These are phyloP conservation scores for Carcharodon carcharias DNA, from an alignment of 2,797 vertebrate genomes.

Conservation along the genomic window DNA sequence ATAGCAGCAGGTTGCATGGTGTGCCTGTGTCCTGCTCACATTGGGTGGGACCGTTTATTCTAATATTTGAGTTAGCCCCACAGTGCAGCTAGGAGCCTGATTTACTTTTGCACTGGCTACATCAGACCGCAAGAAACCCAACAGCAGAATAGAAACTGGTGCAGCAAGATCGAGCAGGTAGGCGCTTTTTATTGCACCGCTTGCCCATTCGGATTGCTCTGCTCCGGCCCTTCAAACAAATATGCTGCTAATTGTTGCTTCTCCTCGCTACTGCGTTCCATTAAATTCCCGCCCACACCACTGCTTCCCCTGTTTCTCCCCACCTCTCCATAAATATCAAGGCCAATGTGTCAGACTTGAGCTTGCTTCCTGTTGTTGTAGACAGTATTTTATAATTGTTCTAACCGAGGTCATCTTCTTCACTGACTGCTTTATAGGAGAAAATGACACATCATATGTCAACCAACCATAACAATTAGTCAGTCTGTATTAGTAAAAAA, in stretches of 20 bases:
- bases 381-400: neutral
- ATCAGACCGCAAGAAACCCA: neutral
- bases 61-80: neutral
- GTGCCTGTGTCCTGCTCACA: neutral
- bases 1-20: neutral
- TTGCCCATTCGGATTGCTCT: neutral
- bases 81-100: neutral
- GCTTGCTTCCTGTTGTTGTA: neutral
- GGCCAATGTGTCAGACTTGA: neutral
- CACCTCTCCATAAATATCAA: neutral
- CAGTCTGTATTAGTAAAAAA: neutral
- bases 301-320: neutral
- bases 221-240: neutral
- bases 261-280: neutral
- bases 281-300: neutral
- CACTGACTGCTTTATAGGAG: neutral
- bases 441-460: neutral
- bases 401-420: neutral
- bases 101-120: neutral
- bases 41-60: no score
- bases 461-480: neutral
- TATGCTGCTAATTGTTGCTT: neutral
- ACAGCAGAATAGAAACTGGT: neutral
- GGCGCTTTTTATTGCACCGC: neutral
- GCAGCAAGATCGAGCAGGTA: neutral